Evolutionary conservation across 2,888 invertebrate genomes (phyloP), one percentile per base, ranked within the genome.

Genomic region (Lithophane leautieri): DNA sequence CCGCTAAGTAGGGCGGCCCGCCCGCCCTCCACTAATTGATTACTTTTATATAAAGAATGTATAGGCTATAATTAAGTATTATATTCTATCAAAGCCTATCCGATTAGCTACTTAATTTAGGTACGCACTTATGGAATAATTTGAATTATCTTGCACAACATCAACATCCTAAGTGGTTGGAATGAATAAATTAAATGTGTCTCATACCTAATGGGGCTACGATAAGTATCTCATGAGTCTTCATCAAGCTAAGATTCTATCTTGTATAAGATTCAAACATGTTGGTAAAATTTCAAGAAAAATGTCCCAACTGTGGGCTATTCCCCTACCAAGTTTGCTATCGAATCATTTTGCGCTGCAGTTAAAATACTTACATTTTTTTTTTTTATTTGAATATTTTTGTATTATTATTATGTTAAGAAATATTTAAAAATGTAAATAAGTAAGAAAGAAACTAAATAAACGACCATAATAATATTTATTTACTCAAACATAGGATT

Each of bases 21-120:
- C 84, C 87, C 84, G 70, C 77, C 79, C 56, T 68, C 40, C 62
- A 42, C 71, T 88, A 86, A 88, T 87, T 88, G 88, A 88, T 84
- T 87, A 86, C 81, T 85, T 85, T 82, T 56, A 79, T 76, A 63
- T 73, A 78, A 74, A 74, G 62, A 77, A 78, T 70, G 71, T 63
- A 56, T 71, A 62, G 68, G 14, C n/a, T 68, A 25, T 73, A 78
- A 82, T 84, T 77, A 80, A 54, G 42, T 72, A 14, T 65, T 75
- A 47, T 66, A 65, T 75, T 62, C 25, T 58, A 60, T 70, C 19
- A 44, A 62, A 74, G 76, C 60, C 42, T 76, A 72, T 67, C 70
- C 70, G 47, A 70, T 62, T 70, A 72, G 47, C 47, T 56, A 52
- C 40, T 72, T 62, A 62, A 34, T 54, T 11, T n/a, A 65, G 40